phyloP scores from a whole-genome alignment of 1,140 invertebrate genomes.

The Panonychus citri region DNA sequence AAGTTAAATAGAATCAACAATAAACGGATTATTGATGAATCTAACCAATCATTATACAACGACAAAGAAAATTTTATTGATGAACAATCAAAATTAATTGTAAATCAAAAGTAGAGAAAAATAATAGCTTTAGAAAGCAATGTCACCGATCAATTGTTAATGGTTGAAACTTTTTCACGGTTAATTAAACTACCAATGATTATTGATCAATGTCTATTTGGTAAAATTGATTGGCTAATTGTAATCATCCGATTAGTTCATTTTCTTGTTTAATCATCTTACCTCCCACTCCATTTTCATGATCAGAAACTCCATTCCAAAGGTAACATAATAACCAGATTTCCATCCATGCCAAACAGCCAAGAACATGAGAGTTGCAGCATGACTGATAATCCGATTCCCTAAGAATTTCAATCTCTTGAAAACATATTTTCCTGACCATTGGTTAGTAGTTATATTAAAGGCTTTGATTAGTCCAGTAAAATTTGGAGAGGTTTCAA shows the following conservation, averaged over 20 bases:
- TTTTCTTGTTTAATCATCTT: slow-evolving; percentile 20
- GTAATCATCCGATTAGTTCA: background rate
- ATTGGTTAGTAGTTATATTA: slow-evolving; percentile 79
- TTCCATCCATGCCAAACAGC: slow-evolving; percentile 82
- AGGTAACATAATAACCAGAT: slow-evolving; percentile 64
- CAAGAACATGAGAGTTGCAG: slow-evolving; percentile 52
- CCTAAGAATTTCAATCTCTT: slow-evolving; percentile 72
- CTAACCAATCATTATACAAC: no score
- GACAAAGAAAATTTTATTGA: no score
- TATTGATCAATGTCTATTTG: background rate
- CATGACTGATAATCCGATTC: slow-evolving; percentile 57
- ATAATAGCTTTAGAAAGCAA: no score
- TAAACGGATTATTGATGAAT: no score
- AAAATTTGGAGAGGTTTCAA: slow-evolving; percentile 54
- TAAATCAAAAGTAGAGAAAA: no score
- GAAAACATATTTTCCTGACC: slow-evolving; percentile 73
- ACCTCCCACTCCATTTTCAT: slow-evolving; percentile 69
- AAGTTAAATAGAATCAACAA: no score
- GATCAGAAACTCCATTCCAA: slow-evolving; percentile 70
- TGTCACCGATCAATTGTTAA: no score
- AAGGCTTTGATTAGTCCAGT: slow-evolving; percentile 63
- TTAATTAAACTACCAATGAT: background rate
- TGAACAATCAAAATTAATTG: no score
- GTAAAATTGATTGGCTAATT: background rate
- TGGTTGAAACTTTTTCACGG: no score